A percentile compares a stretch with the other conserved stretches of the same genome.
phyloP scores from a whole-genome alignment of 2,797 vertebrate species.

The Neomorphus geoffroyi region DNA sequence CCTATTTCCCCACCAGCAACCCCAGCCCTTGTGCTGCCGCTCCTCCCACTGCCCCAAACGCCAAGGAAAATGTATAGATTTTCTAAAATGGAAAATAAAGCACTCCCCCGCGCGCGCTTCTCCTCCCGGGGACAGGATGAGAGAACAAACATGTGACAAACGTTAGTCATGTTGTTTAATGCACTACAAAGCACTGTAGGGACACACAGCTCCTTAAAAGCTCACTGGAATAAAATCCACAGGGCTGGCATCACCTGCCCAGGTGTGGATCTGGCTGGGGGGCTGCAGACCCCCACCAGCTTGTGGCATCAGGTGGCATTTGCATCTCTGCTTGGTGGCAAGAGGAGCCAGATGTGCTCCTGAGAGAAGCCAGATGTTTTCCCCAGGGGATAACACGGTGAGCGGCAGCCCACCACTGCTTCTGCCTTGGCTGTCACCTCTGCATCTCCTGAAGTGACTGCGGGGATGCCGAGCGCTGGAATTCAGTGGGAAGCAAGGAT shows the following conservation, averaged over 20 bases:
- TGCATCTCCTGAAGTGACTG: background rate
- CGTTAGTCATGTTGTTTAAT: conserved; percentile 18
- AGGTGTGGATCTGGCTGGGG: background rate
- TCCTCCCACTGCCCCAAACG: background rate
- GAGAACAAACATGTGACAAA: conserved; percentile 50
- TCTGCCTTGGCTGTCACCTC: background rate
- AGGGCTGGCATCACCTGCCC: background rate
- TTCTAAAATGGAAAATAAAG: background rate
- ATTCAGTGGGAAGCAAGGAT: background rate
- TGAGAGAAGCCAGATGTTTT: background rate
- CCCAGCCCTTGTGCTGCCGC: background rate
- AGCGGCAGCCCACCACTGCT: background rate
- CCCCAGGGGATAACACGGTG: background rate
- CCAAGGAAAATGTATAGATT: background rate
- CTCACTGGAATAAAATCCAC: background rate
- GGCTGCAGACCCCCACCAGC: fast-evolving
- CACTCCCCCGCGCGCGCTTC: background rate
- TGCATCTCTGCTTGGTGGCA: background rate
- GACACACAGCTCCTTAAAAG: background rate
- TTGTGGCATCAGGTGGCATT: fast-evolving
- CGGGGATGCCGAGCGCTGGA: background rate
- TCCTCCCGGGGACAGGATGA: background rate
- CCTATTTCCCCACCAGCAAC: background rate
- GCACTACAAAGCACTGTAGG: background rate
- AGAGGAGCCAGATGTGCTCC: background rate